Base-by-base conservation (phyloP, 2,113 vertebrate genomes). In the Gymnorhina tibicen region DNA sequence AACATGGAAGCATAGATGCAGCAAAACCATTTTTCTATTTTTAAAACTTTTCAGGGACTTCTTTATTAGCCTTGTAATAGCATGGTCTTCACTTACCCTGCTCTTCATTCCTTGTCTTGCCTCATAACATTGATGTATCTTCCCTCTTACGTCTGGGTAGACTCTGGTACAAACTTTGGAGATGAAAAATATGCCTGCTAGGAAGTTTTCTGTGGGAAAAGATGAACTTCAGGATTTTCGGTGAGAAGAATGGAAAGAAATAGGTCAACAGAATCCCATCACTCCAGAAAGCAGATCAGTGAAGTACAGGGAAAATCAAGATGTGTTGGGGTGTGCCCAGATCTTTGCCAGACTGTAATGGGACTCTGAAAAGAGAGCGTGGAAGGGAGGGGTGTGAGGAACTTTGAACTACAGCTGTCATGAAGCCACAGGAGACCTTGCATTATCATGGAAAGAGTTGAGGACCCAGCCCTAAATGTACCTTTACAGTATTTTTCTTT, bases 81-180 rank as follows among this genome's bases (percentile, higher is more conserved):
- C 33, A 47, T 64, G 17, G 58, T 95, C 84, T 87, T 92, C 16
- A 44, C 66, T 91, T 58, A 37, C 56, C 14, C 68, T 78, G 85
- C 52, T 81, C 13, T 85, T 85, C 73, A 75, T 91, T 78, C 62
- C 27, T 92, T 50, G 6, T 91, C 62, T 83, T 95, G 64, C 76
- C 68, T 91, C 87, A 58, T 94, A 94, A 79, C 13, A 49, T 33
- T 94, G 89, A 95, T 84, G 13, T 88, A 93, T 95, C 52, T 85
- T 70, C 35, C 22, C 53, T 81, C 72, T 70, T 56, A 49, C 10
- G 18, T 28, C 59, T 56, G 35, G 18, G 32, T n/a, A 56, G 63
- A 41, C 21, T 76, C 64, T 70, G 33, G 35, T 70, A 82, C 53
- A 76, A 92, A 85, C n/a, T 79, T 79, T 79, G 80, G 55, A 75